Conservation (phyloP, 1,140 invertebrate genomes). For the Lepidurus arcticus region DNA sequence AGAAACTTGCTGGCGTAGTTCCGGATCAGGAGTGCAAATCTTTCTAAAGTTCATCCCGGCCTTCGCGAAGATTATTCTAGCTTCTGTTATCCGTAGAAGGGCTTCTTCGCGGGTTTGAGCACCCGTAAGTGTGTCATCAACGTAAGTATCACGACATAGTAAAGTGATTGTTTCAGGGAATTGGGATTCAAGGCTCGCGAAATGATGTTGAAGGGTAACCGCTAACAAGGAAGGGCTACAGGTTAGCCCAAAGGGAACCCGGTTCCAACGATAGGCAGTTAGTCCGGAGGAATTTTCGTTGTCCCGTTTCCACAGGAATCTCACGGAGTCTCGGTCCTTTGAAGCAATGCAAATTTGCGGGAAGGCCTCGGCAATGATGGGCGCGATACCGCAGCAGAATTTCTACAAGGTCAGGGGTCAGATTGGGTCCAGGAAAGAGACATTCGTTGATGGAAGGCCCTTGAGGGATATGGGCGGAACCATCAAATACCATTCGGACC, state of each 20-base stretch:
- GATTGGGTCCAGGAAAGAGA: not conserved
- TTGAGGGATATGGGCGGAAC: not conserved
- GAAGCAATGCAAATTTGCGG: not conserved
- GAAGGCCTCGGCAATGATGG: not conserved
- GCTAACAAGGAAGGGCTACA: not conserved
- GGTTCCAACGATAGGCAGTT: not conserved
- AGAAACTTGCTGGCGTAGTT: not conserved
- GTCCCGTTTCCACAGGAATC: not conserved
- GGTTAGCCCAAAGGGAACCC: conserved; percentile 1
- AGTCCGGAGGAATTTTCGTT: not conserved
- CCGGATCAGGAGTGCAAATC: not conserved
- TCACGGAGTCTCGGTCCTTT: not conserved
- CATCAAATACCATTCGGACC: not conserved
- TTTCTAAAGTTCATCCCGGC: not conserved
- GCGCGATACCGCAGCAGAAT: not conserved
- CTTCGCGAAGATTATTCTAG: not conserved
- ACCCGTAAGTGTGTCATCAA: not conserved
- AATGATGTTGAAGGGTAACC: not conserved
- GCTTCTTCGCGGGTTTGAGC: not conserved
- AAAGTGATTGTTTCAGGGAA: not conserved
- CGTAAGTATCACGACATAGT: not conserved
- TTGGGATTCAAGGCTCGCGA: not conserved
- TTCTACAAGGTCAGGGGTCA: not conserved
- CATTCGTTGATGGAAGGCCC: not conserved
- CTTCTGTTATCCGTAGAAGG: not conserved